Base-by-base conservation (phyloP, 1,140 invertebrate genomes). In the Drosophila tropicalis region DNA sequence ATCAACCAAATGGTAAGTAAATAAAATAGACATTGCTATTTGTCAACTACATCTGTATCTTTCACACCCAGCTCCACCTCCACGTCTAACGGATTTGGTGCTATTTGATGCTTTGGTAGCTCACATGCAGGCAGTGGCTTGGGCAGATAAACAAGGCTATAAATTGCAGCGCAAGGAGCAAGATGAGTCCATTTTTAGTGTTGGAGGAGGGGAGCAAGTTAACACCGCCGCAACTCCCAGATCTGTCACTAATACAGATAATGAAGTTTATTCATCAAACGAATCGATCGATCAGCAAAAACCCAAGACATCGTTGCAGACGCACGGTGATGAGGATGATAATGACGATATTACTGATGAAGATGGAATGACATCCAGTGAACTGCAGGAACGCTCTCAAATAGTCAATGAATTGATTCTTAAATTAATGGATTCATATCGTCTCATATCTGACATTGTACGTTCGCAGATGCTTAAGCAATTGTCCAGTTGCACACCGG, bases 111-210 rank as follows among this genome's bases (percentile, higher is more conserved):
- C 90, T 0, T 19, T 92, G 15, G 70, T 92, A 22, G 86, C 90
- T 0, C 90, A 92, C 60, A 90, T 92, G 90, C 80, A 92, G 55
- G 91, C 90, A 5, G 79, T 92, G 5, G 83, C 79, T 19, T 92
- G 90, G 90, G 83, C 91, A 0, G 81, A 79, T 13, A 91, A 89
- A 65, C 83, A 83, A n/a, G 91, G 90, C 13, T 65, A 67, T 0
- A 90, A 91, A 54, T 32, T 82, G 56, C 62, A 65, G 15, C 76
- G 82, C 17, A 79, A 81, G 41, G 81, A 81, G 1, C 64, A 62
- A 25, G 89, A 86, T 32, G 80, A 87, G 9, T 51, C 44, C 5
- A 22, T 10, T 10, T 19, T 17, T 15, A 70, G 77, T 57, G 47
- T 41, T 0, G 32, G 67, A 66, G 41, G 67, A 40, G 55, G 19